Conservation (phyloP, 2,797 vertebrate species). For the Brachyalestes nurse region DNA sequence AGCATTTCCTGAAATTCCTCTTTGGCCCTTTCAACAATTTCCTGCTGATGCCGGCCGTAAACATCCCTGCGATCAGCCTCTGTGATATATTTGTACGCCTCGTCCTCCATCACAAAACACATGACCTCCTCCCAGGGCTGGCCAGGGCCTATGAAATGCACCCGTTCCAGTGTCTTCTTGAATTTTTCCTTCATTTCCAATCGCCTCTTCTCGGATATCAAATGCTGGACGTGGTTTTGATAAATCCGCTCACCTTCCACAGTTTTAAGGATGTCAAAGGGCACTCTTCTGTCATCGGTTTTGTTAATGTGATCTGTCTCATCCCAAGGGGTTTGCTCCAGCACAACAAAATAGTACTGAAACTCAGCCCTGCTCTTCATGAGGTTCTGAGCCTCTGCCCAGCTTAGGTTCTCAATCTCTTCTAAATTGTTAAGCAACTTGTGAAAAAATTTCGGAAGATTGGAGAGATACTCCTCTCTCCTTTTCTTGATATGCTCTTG, state of each 20-base stretch:
- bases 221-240: constrained; percentile 94
- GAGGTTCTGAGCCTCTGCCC: constrained; percentile 91
- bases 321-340: constrained; percentile 95
- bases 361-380: constrained; percentile 91
- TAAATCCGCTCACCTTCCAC: constrained; percentile 93
- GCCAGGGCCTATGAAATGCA: constrained; percentile 94
- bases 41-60: constrained; percentile 94
- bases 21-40: constrained; percentile 99
- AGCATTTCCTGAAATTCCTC: constrained; percentile 99
- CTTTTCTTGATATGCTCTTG: constrained; percentile 96
- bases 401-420: constrained; percentile 92
- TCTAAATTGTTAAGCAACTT: constrained; percentile 93
- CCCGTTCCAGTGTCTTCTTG: constrained; percentile 96
- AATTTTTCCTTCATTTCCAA: constrained; percentile 98
- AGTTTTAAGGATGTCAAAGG: constrained; percentile 93
- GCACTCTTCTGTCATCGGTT: constrained; percentile 93
- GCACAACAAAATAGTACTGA: constrained; percentile 92
- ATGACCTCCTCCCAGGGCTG: constrained; percentile 98
- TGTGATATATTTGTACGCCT: constrained; percentile 96
- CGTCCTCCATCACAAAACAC: constrained; percentile 97
- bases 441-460: constrained; percentile 93
- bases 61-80: constrained; percentile 95
- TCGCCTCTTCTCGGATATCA: constrained; percentile 93
- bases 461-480: constrained; percentile 93
- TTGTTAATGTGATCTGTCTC: constrained; percentile 96